A percentile compares a stretch with the other conserved stretches of the same genome.
phyloP scores from a whole-genome alignment of 2,888 invertebrate genomes.

The Andrena chrysosceles region DNA sequence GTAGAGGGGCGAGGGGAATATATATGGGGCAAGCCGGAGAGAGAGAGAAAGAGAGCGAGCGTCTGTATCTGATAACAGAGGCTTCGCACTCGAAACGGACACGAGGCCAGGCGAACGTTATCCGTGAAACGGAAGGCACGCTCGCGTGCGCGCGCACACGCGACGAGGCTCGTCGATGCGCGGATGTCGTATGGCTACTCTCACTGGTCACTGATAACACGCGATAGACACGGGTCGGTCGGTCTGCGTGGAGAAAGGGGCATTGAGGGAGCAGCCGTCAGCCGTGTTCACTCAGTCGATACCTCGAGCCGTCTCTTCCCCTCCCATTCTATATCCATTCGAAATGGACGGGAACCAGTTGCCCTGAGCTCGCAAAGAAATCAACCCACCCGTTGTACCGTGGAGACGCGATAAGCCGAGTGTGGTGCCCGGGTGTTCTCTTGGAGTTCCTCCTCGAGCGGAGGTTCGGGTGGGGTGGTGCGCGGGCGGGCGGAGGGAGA shows the following conservation, averaged over 20 bases:
- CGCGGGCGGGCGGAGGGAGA: slow-evolving; percentile 29
- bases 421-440: slow-evolving; percentile 39
- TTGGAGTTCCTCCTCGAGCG: background rate
- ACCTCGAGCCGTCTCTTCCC: background rate
- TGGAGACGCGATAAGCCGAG: slow-evolving; percentile 27
- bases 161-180: slow-evolving; percentile 53
- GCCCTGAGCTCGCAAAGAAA: slow-evolving; percentile 30
- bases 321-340: too few species aligned
- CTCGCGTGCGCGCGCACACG: slow-evolving; percentile 61
- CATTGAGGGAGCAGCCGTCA: slow-evolving; percentile 53
- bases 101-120: slow-evolving; percentile 38
- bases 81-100: slow-evolving; percentile 25
- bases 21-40: background rate
- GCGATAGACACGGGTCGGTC: slow-evolving; percentile 33
- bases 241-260: slow-evolving; percentile 59
- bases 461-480: slow-evolving; percentile 11
- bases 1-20: background rate
- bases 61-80: slow-evolving; percentile 9
- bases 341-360: background rate
- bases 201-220: slow-evolving; percentile 55
- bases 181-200: slow-evolving; percentile 44
- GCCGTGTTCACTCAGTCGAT: slow-evolving; percentile 4
- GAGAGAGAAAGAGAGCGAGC: slow-evolving; percentile 7
- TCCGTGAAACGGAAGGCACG: slow-evolving; percentile 42
- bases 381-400: background rate